Evolutionary conservation across 2,113 vertebrate species (phyloP).

Genomic region (Romanogobio albipinnatus): DNA sequence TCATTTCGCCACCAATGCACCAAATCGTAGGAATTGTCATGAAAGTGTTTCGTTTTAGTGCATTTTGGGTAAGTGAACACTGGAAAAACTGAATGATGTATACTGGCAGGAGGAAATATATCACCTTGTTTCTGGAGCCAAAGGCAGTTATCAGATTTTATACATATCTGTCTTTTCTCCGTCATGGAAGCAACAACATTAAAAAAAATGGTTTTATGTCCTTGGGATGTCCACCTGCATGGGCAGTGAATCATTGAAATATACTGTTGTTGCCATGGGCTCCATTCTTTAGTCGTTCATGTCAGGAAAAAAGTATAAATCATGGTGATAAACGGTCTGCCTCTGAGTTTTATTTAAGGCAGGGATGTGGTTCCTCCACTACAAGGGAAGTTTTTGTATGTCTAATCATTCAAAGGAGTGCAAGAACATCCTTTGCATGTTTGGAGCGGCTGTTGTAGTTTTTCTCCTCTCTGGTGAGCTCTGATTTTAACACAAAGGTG

Average conservation of each 20-base stretch:
- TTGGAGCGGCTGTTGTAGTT: background rate
- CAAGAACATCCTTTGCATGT: conserved; percentile 18
- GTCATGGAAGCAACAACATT: conserved; percentile 25
- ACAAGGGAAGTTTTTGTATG: background rate
- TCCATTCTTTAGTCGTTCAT: background rate
- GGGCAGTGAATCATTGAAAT: conserved; percentile 2
- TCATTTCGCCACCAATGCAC: background rate
- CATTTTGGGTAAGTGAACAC: conserved; percentile 16
- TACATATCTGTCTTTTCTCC: conserved; percentile 41
- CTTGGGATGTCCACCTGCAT: background rate
- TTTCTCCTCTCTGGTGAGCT: conserved; percentile 25
- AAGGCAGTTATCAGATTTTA: conserved; percentile 41
- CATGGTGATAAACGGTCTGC: background rate
- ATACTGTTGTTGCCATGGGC: conserved; percentile 1
- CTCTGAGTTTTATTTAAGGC: conserved; percentile 34
- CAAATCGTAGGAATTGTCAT: background rate
- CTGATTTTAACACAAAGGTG: conserved; percentile 11
- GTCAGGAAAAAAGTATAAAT: background rate
- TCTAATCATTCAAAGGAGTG: background rate
- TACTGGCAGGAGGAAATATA: conserved; percentile 9
- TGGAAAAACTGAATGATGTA: conserved; percentile 3
- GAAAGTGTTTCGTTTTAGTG: conserved; percentile 7
- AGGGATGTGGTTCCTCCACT: conserved; percentile 4
- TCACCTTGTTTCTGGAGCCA: conserved; percentile 21
- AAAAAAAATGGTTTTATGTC: conserved; percentile 33